Base-by-base conservation (phyloP, 2,888 invertebrate genomes). In the Griposia aprilina region DNA sequence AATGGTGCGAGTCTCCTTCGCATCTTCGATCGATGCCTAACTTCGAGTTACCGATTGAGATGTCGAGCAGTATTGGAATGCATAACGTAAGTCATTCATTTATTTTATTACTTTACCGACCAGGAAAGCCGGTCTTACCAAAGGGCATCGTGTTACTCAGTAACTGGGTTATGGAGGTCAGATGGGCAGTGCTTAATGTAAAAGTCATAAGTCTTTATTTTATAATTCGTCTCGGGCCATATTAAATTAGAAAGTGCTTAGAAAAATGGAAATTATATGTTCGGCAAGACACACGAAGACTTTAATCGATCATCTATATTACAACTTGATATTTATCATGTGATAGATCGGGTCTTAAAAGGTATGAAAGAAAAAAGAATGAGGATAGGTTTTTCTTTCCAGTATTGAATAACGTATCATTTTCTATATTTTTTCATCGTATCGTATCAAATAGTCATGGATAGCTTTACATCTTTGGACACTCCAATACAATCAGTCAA, bases 1-100 rank as follows among this genome's bases (percentile, higher is more conserved):
- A 97, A 52, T 97, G 97, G 96, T 97, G 97, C 41, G 97, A 97
- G 60, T 97, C 97, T 45, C 97, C 97, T 0, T 97, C 97, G 0
- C 97, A 97, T 70, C 92, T 97, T 55, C 97, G 97, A 23, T 93
- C 96, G 63, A 93, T 96, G 83, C 95, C 97, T 1, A 96, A 97
- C 89, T 97, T 97, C 83, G 97, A 97, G 68, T 92, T 97, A 82
- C 97, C 97, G 0, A 94, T 97, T 1, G 97, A 97, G 67, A 93
- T 97, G 92, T 94, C 95, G 0, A 95, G 94, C 81, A 93, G 91
- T 66, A 86, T 96, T 23, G 92, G 91, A 0, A 65, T 90, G 13
- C 93, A 92, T 41, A 92, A 94, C 73, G 96, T 96, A 84, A 94
- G 96, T 94, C 30, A 45, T 45, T 45, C 45, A 45, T 45, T 45